Conservation (phyloP, 2,888 invertebrate species). For the Mesorhabditis spiculigera region DNA sequence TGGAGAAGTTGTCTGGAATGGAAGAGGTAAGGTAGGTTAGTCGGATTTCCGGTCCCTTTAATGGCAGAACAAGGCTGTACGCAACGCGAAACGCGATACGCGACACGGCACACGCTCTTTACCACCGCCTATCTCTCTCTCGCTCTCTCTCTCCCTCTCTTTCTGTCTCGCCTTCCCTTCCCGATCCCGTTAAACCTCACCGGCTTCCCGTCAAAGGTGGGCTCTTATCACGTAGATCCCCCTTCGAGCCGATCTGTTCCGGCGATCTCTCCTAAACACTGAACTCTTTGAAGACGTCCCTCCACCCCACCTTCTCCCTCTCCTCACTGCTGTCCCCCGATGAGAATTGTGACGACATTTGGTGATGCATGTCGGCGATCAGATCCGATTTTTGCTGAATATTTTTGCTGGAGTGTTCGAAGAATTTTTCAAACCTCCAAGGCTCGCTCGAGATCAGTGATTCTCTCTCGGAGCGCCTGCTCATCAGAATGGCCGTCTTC, state of each 20-base stretch:
- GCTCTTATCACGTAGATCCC: not conserved
- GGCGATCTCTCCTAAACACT: not conserved
- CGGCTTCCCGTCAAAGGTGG: not conserved
- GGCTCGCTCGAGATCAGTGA: not conserved
- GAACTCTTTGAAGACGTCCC: no score
- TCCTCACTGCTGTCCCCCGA: slow-evolving; percentile 6
- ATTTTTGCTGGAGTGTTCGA: not conserved
- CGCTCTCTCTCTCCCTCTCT: no score
- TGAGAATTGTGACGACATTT: not conserved
- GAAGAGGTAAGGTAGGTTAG: no score
- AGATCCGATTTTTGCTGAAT: not conserved
- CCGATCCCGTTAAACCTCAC: no score
- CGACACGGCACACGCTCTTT: no score
- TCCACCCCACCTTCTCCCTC: not conserved
- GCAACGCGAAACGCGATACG: no score
- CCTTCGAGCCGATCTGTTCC: slow-evolving; percentile 1
- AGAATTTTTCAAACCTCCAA: not conserved
- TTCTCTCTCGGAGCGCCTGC: not conserved
- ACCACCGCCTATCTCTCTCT: no score
- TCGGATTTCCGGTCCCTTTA: no score
- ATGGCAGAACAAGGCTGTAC: no score
- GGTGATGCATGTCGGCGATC: not conserved
- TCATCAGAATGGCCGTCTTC: not conserved
- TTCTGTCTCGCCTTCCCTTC: no score
- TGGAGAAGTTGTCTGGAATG: not conserved